Conservation (phyloP, 2,113 vertebrate species). For the Ramphastos sulfuratus region DNA sequence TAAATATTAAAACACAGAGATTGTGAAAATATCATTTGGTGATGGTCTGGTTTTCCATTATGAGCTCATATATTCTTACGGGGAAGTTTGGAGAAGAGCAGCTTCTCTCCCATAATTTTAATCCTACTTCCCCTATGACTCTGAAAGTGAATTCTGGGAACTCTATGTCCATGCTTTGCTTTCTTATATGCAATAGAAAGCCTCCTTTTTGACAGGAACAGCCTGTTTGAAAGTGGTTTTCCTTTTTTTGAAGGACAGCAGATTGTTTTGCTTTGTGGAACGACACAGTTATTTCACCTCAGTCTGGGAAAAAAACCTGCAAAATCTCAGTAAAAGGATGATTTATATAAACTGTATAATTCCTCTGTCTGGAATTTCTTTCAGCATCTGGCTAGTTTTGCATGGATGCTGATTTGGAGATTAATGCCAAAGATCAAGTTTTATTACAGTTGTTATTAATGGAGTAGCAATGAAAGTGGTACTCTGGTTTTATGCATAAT, state of each 20-base stretch:
- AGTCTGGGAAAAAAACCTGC: background rate
- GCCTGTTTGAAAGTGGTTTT: background rate
- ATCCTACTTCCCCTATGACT: constrained; percentile 59
- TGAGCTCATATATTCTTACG: constrained; percentile 64
- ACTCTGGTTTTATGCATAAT: background rate
- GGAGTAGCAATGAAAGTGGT: background rate
- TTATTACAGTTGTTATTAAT: background rate
- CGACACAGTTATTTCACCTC: background rate
- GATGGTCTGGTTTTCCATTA: constrained; percentile 64
- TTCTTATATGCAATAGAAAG: background rate
- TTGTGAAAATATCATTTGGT: constrained; percentile 57
- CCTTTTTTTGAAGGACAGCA: background rate
- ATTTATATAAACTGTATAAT: background rate
- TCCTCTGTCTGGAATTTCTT: background rate
- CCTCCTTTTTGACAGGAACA: background rate
- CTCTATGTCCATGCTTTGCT: background rate
- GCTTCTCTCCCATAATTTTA: constrained; percentile 44
- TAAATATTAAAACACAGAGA: constrained; percentile 51
- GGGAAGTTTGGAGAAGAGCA: constrained; percentile 55
- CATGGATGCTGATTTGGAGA: background rate
- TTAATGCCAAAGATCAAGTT: background rate
- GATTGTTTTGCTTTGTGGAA: background rate
- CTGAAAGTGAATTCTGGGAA: constrained; percentile 27
- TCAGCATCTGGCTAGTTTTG: background rate
- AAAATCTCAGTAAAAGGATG: background rate